These are phyloP conservation scores for Rhyacophila evoluta DNA, from an alignment of 2,888 invertebrate genomes.

Conservation along the genomic window DNA sequence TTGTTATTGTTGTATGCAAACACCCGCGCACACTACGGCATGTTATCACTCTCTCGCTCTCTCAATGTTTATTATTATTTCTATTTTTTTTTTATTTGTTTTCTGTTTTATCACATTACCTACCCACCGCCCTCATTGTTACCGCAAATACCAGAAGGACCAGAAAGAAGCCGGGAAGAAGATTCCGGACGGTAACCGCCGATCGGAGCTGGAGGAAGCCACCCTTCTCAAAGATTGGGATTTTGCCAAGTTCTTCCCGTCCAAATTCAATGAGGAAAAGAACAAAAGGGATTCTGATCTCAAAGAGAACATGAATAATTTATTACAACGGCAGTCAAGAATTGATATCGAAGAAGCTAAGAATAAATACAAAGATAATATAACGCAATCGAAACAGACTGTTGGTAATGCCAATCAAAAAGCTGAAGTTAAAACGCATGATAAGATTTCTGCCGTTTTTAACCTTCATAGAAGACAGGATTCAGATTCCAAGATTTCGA, in stretches of 20 bases:
- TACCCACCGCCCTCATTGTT: slow-evolving; percentile 31
- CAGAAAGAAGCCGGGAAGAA: slow-evolving; percentile 54
- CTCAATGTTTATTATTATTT: slow-evolving; percentile 56
- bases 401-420: slow-evolving; percentile 62
- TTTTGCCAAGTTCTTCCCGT: slow-evolving; percentile 86
- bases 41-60: slow-evolving; percentile 33
- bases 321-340: slow-evolving; percentile 65
- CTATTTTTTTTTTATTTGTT: slow-evolving; percentile 56
- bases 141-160: neutral
- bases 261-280: slow-evolving; percentile 61
- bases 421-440: slow-evolving; percentile 62
- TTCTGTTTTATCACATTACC: slow-evolving; percentile 51
- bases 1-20: slow-evolving; percentile 6
- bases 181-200: slow-evolving; percentile 57
- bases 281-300: slow-evolving; percentile 58
- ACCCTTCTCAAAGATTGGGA: slow-evolving; percentile 89
- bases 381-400: slow-evolving; percentile 65
- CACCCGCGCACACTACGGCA: slow-evolving; percentile 46
- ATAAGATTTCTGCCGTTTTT: slow-evolving; percentile 67
- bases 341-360: slow-evolving; percentile 68
- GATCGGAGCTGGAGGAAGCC: slow-evolving; percentile 80
- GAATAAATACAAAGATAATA: slow-evolving; percentile 65
- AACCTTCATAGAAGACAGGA: slow-evolving; percentile 78
- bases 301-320: slow-evolving; percentile 61
- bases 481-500: slow-evolving; percentile 77